phyloP scores from a whole-genome alignment of 1,140 invertebrate genomes.

The Armadillidium nasatum region DNA sequence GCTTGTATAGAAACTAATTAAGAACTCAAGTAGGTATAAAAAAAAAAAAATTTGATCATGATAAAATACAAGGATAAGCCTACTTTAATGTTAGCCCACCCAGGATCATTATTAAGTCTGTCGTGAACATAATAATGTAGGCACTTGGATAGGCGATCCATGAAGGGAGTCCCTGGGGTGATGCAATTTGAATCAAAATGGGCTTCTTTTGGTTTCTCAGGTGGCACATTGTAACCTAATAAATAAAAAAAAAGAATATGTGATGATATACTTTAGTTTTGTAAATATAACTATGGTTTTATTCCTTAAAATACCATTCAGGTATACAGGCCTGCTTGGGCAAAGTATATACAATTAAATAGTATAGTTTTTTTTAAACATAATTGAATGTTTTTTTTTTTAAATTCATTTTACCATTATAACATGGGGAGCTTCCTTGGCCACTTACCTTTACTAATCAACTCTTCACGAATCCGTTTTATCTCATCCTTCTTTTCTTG shows the following conservation, averaged over 20 bases:
- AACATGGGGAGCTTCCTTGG: background rate
- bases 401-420: too few species aligned
- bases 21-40: too few species aligned
- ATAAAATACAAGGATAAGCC: background rate
- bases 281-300: too few species aligned
- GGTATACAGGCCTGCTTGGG: too few species aligned
- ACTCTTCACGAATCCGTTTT: constrained; percentile 60
- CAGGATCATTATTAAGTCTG: constrained; percentile 87
- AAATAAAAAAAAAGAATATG: background rate
- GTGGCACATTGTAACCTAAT: constrained; percentile 74
- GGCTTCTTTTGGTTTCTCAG: constrained; percentile 80
- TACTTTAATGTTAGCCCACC: constrained; percentile 86
- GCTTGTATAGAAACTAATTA: too few species aligned
- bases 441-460: constrained; percentile 44
- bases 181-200: constrained; percentile 99
- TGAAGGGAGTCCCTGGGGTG: constrained; percentile 96
- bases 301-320: too few species aligned
- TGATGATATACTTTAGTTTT: too few species aligned
- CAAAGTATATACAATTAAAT: too few species aligned
- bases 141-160: constrained; percentile 89
- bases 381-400: too few species aligned
- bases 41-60: too few species aligned
- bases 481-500: constrained; percentile 85
- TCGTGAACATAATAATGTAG: constrained; percentile 96
- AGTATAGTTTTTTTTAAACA: too few species aligned